Conservation (phyloP, 2,797 vertebrate genomes). For the Danionella dracula region DNA sequence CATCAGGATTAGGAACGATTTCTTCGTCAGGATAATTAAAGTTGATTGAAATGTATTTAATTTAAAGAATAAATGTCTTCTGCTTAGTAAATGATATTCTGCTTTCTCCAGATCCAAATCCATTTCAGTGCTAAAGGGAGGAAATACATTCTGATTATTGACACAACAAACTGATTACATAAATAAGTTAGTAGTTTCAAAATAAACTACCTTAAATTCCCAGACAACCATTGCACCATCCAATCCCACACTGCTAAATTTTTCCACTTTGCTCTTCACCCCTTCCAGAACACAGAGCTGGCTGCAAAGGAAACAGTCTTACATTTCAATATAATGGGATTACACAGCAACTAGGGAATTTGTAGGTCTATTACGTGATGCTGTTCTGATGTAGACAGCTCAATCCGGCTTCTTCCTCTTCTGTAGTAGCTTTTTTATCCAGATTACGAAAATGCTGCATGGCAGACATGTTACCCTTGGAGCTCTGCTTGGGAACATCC, state of each 20-base stretch:
- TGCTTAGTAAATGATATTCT: too few relatives aligned
- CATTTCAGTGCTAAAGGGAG: slow-evolving; percentile 34
- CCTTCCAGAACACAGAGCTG: slow-evolving; percentile 63
- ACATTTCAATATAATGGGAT: neutral
- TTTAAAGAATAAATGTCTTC: too few relatives aligned
- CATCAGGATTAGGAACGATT: too few relatives aligned
- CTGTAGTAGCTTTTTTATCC: slow-evolving; percentile 68
- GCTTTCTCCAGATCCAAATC: neutral
- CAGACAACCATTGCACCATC: slow-evolving; percentile 74
- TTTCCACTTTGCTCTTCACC: slow-evolving; percentile 55
- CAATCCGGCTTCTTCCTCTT: slow-evolving; percentile 61
- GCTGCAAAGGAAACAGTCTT: slow-evolving; percentile 40
- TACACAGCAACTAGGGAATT: too few relatives aligned
- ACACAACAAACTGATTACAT: neutral
- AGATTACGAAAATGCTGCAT: slow-evolving; percentile 77
- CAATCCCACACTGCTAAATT: slow-evolving; percentile 69
- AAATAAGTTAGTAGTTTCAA: neutral
- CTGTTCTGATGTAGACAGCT: slow-evolving; percentile 72
- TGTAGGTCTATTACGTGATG: slow-evolving; percentile 61
- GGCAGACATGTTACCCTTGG: slow-evolving; percentile 65
- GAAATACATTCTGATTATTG: neutral
- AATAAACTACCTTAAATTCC: slow-evolving; percentile 63
- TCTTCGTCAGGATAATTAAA: too few relatives aligned
- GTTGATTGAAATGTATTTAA: too few relatives aligned
- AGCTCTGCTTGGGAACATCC: slow-evolving; percentile 66